Conservation (phyloP, 53 echinoderm and acorn worm genomes). For the Astropecten irregularis region DNA sequence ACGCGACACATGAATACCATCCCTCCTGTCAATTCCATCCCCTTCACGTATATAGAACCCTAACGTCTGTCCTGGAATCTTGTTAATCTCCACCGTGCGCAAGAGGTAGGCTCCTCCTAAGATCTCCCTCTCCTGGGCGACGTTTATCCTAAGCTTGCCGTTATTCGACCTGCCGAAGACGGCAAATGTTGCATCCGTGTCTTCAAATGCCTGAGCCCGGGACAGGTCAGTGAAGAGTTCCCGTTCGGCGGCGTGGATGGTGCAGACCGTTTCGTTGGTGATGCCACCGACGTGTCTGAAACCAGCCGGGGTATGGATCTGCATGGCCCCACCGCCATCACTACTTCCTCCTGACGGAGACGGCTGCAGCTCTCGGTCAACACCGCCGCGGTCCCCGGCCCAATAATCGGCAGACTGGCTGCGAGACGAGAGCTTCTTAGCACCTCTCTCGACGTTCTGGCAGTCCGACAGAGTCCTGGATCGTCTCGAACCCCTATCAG, state of each 20-base stretch:
- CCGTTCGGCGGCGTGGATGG: slow-evolving; percentile 85
- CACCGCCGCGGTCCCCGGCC: slow-evolving; percentile 51
- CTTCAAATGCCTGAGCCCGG: slow-evolving; percentile 60
- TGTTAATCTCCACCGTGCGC: slow-evolving; percentile 94
- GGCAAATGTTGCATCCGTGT: slow-evolving; percentile 50
- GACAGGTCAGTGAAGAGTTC: slow-evolving; percentile 90
- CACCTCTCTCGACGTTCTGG: slow-evolving; percentile 53
- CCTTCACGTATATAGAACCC: slow-evolving; percentile 95
- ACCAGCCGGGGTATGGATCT: slow-evolving; percentile 77
- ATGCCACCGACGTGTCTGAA: slow-evolving; percentile 88
- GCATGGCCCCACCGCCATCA: slow-evolving; percentile 64
- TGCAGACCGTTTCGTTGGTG: slow-evolving; percentile 77
- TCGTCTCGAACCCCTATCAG: slow-evolving; percentile 62
- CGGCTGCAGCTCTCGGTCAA: neutral
- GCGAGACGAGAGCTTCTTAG: slow-evolving; percentile 55
- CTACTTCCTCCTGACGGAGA: slow-evolving; percentile 21
- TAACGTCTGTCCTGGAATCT: slow-evolving; percentile 90
- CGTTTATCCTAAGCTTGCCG: slow-evolving; percentile 71
- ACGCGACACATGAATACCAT: slow-evolving; percentile 91
- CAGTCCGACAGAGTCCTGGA: slow-evolving; percentile 56
- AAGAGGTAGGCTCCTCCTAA: slow-evolving; percentile 93
- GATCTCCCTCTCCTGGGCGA: slow-evolving; percentile 95
- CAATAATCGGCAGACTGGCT: slow-evolving; percentile 60
- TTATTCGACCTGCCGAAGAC: slow-evolving; percentile 54
- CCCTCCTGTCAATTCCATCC: slow-evolving; percentile 80